Percentiles rank a stretch among this genome's conserved stretches.
phyloP scores from a whole-genome alignment of 2,113 vertebrate genomes.

The Rhynchomys soricoides region DNA sequence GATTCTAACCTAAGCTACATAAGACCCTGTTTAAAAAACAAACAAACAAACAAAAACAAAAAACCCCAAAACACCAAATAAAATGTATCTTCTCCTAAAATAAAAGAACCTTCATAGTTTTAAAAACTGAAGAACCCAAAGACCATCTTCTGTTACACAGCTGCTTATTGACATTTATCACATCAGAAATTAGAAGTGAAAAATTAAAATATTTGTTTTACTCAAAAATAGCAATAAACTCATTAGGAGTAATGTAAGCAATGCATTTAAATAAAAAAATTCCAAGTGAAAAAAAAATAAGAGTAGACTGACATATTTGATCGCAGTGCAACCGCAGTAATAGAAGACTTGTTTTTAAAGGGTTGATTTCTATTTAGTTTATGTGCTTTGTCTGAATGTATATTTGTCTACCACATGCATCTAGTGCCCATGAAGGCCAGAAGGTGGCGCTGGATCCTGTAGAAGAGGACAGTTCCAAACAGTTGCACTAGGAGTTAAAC shows the following conservation, averaged over 20 bases:
- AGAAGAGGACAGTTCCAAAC: background rate
- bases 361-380: background rate
- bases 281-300: background rate
- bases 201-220: background rate
- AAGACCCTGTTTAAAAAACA: background rate
- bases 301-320: background rate
- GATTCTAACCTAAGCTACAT: background rate
- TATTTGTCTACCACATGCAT: background rate
- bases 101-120: background rate
- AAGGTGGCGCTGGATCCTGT: background rate
- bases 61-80: background rate
- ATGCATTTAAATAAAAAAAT: background rate
- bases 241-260: background rate
- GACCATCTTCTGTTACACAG: slow-evolving; percentile 5
- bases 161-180: background rate
- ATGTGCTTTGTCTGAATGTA: background rate
- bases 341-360: background rate
- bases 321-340: background rate
- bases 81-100: background rate
- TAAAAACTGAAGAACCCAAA: slow-evolving; percentile 20
- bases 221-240: slow-evolving; percentile 22
- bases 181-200: slow-evolving; percentile 21
- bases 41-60: background rate
- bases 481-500: background rate
- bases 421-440: background rate